Evolutionary conservation across 2,797 vertebrate species (phyloP).

Genomic region (Potorous gilbertii): DNA sequence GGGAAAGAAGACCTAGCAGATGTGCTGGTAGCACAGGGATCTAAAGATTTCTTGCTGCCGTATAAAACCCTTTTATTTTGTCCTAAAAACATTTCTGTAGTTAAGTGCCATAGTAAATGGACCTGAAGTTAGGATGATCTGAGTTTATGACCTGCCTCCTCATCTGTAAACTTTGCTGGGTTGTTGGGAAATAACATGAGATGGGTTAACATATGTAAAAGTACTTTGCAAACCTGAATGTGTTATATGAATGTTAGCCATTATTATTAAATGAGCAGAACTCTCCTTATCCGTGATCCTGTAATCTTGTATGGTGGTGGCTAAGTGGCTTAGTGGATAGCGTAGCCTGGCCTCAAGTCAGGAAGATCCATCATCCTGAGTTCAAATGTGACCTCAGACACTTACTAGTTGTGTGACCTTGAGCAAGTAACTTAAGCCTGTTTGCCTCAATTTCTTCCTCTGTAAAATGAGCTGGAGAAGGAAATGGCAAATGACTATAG

Average conservation of each 20-base stretch:
- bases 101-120: neutral
- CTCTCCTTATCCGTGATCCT: neutral
- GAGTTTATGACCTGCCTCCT: conserved; percentile 1
- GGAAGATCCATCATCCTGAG: neutral
- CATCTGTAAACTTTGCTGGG: neutral
- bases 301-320: neutral
- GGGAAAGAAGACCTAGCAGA: conserved; percentile 44
- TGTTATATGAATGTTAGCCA: neutral
- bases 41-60: neutral
- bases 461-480: neutral
- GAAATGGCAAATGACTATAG: too few relatives aligned
- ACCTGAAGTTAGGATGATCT: neutral
- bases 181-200: neutral
- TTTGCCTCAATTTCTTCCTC: neutral
- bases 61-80: neutral
- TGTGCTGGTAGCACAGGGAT: conserved; percentile 18
- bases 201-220: neutral
- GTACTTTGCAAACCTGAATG: neutral
- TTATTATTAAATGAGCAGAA: neutral
- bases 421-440: neutral
- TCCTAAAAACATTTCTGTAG: neutral
- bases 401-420: neutral
- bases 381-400: neutral
- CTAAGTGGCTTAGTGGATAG: neutral
- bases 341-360: neutral